These are phyloP conservation scores for Dicentrarchus labrax DNA, from an alignment of 2,113 vertebrate species.

Conservation along the genomic window DNA sequence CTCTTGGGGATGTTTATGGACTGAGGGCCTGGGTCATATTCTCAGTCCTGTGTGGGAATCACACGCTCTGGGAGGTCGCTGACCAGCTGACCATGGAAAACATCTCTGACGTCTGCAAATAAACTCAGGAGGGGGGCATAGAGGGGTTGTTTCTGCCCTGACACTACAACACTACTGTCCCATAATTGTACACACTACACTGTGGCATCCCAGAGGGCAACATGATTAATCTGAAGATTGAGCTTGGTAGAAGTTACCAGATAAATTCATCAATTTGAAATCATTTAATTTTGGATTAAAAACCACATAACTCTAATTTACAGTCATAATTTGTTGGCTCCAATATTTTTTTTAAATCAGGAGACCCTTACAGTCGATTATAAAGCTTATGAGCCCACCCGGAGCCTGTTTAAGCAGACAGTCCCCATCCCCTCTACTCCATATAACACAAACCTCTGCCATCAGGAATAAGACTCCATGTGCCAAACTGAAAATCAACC, in stretches of 20 bases:
- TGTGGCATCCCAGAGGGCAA: neutral
- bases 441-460: too few relatives aligned
- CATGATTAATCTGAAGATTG: neutral
- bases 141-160: neutral
- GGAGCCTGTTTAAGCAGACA: too few relatives aligned
- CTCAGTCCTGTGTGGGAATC: constrained; percentile 51
- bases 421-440: too few relatives aligned
- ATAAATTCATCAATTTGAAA: neutral
- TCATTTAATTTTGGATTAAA: neutral
- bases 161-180: neutral
- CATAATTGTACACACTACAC: neutral
- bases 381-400: neutral
- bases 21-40: constrained; percentile 50
- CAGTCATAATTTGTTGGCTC: neutral
- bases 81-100: constrained; percentile 54
- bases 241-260: neutral
- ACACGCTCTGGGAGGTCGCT: constrained; percentile 55
- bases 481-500: too few relatives aligned
- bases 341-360: too few relatives aligned
- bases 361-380: neutral
- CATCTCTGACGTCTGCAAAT: constrained; percentile 59
- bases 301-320: too few relatives aligned
- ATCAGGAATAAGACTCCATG: too few relatives aligned
- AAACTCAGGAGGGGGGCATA: neutral
- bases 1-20: constrained; percentile 58